These are phyloP conservation scores for Galerucella nymphaeae DNA, from an alignment of 2,888 invertebrate genomes.

Conservation along the genomic window DNA sequence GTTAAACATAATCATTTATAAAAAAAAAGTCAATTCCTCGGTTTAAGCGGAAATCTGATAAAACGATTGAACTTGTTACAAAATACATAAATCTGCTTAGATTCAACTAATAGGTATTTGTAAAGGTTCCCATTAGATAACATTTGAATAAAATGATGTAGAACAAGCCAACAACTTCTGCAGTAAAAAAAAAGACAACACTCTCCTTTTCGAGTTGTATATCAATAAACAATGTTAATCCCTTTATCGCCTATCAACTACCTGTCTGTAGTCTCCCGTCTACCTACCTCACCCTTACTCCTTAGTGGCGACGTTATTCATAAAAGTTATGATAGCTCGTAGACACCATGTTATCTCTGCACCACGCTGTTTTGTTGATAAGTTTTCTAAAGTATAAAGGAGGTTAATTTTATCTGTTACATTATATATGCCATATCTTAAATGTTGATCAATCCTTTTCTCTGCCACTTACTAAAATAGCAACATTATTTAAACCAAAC, in stretches of 20 bases:
- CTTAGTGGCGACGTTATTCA: constrained; percentile 7
- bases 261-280: constrained; percentile 3
- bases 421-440: neutral
- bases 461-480: neutral
- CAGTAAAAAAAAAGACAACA: too few species aligned
- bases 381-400: neutral
- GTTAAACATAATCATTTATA: too few species aligned
- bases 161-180: too few species aligned
- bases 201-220: neutral
- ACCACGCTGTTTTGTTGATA: neutral
- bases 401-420: neutral
- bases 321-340: neutral
- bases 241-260: neutral
- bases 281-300: neutral
- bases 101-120: too few species aligned
- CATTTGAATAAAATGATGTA: too few species aligned
- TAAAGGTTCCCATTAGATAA: too few species aligned
- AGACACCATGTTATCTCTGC: neutral
- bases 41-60: too few species aligned
- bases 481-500: neutral
- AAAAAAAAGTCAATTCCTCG: too few species aligned
- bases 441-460: too few species aligned
- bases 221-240: neutral
- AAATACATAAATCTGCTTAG: too few species aligned
- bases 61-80: too few species aligned